A percentile compares a stretch with the other conserved stretches of the same genome.
These are phyloP conservation scores for Nothobranchius kuhntae DNA, from an alignment of 2,113 vertebrate genomes.

Conservation along the genomic window DNA sequence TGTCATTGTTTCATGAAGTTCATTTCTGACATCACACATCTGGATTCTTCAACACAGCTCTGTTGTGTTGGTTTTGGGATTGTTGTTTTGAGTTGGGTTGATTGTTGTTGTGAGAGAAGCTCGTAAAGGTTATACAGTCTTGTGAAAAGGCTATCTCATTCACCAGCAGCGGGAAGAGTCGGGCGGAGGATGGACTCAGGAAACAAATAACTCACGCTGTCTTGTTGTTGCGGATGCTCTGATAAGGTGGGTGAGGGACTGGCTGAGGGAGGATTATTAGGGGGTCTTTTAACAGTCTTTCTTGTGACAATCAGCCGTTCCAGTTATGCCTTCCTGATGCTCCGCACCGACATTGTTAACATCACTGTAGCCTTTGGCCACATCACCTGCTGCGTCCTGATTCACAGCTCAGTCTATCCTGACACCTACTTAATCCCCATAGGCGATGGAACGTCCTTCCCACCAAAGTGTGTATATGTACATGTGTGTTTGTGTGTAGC, in stretches of 20 bases:
- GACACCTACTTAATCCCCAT: constrained; percentile 63
- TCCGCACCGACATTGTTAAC: constrained; percentile 32
- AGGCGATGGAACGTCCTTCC: constrained; percentile 54
- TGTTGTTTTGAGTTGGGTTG: constrained; percentile 51
- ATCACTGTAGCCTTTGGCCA: constrained; percentile 34
- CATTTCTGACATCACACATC: neutral
- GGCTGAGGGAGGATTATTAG: constrained; percentile 54
- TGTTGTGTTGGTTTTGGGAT: constrained; percentile 7
- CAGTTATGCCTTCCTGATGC: constrained; percentile 49
- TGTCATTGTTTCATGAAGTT: constrained; percentile 33
- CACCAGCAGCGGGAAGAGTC: constrained; percentile 53
- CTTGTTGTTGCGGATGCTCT: constrained; percentile 60
- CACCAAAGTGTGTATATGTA: constrained; percentile 36
- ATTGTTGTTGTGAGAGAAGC: constrained; percentile 54
- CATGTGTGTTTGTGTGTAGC: constrained; percentile 24
- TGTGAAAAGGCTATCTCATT: constrained; percentile 63
- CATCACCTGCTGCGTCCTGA: constrained; percentile 45
- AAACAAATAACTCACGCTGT: constrained; percentile 68
- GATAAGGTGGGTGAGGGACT: constrained; percentile 52
- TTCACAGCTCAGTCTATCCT: constrained; percentile 49
- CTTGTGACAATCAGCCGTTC: constrained; percentile 36
- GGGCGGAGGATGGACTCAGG: constrained; percentile 47
- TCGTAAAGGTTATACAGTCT: constrained; percentile 63
- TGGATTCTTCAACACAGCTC: constrained; percentile 12
- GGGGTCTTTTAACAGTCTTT: constrained; percentile 58